phyloP scores from a whole-genome alignment of 2,113 vertebrate species.

The Eulemur rufifrons region DNA sequence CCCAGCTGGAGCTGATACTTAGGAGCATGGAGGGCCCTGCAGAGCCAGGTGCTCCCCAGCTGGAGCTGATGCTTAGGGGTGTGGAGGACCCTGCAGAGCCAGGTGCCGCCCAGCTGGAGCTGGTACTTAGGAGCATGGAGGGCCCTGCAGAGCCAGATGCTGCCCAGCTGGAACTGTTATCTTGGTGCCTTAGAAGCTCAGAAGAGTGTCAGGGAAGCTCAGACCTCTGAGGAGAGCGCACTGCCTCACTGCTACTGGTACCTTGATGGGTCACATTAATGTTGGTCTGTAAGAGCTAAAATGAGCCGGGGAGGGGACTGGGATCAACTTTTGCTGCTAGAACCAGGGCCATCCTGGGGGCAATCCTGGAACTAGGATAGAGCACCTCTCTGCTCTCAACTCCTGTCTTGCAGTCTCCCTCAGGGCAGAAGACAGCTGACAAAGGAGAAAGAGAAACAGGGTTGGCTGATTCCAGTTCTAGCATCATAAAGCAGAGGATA shows the following conservation, averaged over 20 bases:
- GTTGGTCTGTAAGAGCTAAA: background rate
- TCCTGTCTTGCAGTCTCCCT: background rate
- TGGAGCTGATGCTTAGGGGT: background rate
- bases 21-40: too few relatives aligned
- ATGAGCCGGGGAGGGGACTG: too few relatives aligned
- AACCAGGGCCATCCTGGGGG: background rate
- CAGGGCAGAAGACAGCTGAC: background rate
- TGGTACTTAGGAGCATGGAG: too few relatives aligned
- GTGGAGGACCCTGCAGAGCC: too few relatives aligned
- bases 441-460: background rate
- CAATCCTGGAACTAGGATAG: background rate
- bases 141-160: too few relatives aligned
- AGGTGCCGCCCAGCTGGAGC: too few relatives aligned
- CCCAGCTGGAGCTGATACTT: too few relatives aligned
- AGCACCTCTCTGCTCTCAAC: background rate
- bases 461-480: background rate
- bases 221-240: rapidly evolving
- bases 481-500: background rate
- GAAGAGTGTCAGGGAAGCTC: background rate
- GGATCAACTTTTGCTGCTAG: too few relatives aligned
- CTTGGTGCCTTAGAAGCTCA: background rate
- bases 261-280: background rate
- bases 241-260: background rate
- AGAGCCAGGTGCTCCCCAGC: too few relatives aligned
- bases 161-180: background rate